phyloP scores from a whole-genome alignment of 1,140 invertebrate species.

The Muscidifurax raptorellus region DNA sequence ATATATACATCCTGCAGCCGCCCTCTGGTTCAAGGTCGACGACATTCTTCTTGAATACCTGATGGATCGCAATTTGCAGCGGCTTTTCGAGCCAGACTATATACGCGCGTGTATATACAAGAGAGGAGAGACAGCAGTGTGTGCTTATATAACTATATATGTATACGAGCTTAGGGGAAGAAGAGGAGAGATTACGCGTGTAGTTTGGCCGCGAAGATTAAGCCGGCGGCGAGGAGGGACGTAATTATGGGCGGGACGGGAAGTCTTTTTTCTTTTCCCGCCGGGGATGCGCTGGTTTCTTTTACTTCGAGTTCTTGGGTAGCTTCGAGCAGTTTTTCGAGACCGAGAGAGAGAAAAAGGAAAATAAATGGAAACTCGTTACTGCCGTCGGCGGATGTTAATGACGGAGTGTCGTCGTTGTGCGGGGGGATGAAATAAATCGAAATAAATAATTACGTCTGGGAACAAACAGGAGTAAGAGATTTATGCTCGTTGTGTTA shows the following conservation, averaged over 20 bases:
- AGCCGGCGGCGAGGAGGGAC: background rate
- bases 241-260: slow-evolving; percentile 49
- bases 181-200: slow-evolving; percentile 26
- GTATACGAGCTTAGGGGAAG: background rate
- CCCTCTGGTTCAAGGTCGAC: slow-evolving; percentile 44
- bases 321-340: background rate
- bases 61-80: slow-evolving; percentile 9
- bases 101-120: too few relatives aligned
- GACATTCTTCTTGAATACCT: slow-evolving; percentile 1
- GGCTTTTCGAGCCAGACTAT: background rate
- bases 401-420: too few relatives aligned
- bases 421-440: too few relatives aligned
- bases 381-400: too few relatives aligned
- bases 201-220: slow-evolving; percentile 1
- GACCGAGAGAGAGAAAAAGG: too few relatives aligned
- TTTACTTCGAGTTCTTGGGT: too few relatives aligned
- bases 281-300: background rate
- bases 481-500: background rate
- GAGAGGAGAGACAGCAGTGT: too few relatives aligned
- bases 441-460: background rate
- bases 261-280: slow-evolving; percentile 29
- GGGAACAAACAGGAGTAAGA: background rate
- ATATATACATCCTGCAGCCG: background rate
- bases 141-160: too few relatives aligned
- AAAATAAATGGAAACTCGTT: background rate